Evolutionary conservation across 2,797 vertebrate genomes (phyloP).

Genomic region (Holocentrus rufus): DNA sequence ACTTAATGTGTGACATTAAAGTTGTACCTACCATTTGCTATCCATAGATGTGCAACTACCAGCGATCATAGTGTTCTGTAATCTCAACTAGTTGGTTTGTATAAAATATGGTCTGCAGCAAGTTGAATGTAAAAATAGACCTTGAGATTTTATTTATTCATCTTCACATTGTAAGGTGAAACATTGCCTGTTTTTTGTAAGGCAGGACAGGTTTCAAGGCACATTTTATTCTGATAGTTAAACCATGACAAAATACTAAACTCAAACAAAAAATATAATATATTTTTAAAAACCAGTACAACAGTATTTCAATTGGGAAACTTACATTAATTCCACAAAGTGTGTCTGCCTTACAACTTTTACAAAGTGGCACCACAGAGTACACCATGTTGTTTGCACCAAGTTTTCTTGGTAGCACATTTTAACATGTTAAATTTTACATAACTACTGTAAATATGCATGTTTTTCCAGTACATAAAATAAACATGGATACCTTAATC

Average conservation of each 20-base stretch:
- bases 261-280: constrained; percentile 72
- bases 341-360: constrained; percentile 56
- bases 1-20: not conserved
- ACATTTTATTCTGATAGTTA: constrained; percentile 72
- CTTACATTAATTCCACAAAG: constrained; percentile 12
- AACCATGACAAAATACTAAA: constrained; percentile 71
- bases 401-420: constrained; percentile 22
- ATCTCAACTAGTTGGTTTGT: not conserved
- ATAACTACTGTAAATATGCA: constrained; percentile 38
- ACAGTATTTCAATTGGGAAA: constrained; percentile 19
- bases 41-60: not conserved
- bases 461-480: constrained; percentile 53
- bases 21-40: not conserved
- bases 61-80: not conserved
- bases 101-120: constrained; percentile 52
- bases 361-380: constrained; percentile 60
- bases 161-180: constrained; percentile 82
- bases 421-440: constrained; percentile 39
- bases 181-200: constrained; percentile 72
- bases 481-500: constrained; percentile 43
- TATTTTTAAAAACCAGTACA: constrained; percentile 60
- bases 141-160: constrained; percentile 81
- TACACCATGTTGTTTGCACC: constrained; percentile 26
- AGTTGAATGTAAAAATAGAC: constrained; percentile 83
- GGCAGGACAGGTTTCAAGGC: constrained; percentile 79